These are phyloP conservation scores for Melanotus villosus DNA, from an alignment of 2,888 invertebrate species.

Conservation along the genomic window DNA sequence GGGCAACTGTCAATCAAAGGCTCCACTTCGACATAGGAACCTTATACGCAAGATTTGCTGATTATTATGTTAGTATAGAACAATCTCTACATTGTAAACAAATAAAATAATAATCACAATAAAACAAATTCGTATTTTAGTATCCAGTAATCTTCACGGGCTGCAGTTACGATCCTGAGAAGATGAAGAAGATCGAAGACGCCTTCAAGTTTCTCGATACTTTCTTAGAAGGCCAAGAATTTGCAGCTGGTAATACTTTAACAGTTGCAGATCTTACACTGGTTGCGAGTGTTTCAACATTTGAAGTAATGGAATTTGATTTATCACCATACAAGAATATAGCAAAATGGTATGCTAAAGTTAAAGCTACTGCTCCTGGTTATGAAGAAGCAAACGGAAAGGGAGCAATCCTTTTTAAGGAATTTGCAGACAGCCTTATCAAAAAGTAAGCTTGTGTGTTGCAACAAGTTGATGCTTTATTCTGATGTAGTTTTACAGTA, in stretches of 20 bases:
- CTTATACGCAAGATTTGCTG: no score
- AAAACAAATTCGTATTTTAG: conserved; percentile 56
- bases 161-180: conserved; percentile 47
- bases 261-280: conserved; percentile 85
- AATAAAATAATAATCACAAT: no score
- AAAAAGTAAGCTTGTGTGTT: no score
- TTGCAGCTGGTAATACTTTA: conserved; percentile 80
- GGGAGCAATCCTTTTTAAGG: no score
- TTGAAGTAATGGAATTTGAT: conserved; percentile 76
- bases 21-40: no score
- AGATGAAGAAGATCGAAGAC: conserved; percentile 75
- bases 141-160: conserved; percentile 68
- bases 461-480: no score
- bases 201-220: conserved; percentile 79
- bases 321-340: conserved; percentile 79
- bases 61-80: no score
- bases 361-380: conserved; percentile 74
- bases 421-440: no score
- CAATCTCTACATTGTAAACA: no score
- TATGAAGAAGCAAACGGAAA: conserved; percentile 68
- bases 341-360: conserved; percentile 74
- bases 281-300: conserved; percentile 78
- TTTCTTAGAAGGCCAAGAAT: conserved; percentile 81
- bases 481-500: no score
- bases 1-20: no score